These are phyloP conservation scores for Lasaia peninsularis DNA, from an alignment of 1,140 invertebrate genomes.

Conservation along the genomic window DNA sequence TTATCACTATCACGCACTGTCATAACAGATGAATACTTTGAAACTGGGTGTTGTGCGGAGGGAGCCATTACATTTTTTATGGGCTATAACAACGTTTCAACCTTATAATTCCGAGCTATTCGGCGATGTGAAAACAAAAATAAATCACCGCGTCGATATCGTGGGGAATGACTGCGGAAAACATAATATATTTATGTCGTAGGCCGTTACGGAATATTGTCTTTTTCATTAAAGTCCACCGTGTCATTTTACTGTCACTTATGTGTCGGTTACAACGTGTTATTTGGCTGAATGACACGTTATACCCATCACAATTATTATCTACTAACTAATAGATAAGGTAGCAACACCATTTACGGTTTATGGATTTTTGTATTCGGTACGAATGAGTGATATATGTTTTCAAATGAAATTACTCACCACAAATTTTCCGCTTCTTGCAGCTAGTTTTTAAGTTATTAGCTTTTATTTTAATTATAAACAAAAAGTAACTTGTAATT, in stretches of 20 bases:
- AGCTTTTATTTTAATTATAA: no score
- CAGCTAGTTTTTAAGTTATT: no score
- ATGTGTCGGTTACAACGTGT: slow-evolving; percentile 1
- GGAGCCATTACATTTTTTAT: slow-evolving; percentile 21
- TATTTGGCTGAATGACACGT: neutral
- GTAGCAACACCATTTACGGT: neutral
- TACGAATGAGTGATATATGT: no score
- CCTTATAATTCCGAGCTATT: slow-evolving; percentile 34
- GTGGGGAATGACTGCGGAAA: slow-evolving; percentile 7
- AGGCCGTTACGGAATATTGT: neutral
- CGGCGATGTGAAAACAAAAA: slow-evolving; percentile 32
- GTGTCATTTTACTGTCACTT: neutral
- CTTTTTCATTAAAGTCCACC: slow-evolving; percentile 7
- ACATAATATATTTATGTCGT: slow-evolving; percentile 5
- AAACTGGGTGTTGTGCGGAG: slow-evolving; percentile 7
- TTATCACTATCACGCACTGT: slow-evolving; percentile 21
- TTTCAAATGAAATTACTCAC: no score
- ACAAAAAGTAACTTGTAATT: no score
- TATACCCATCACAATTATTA: neutral
- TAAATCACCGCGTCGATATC: slow-evolving; percentile 30
- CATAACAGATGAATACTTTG: slow-evolving; percentile 17
- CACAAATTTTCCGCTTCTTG: no score
- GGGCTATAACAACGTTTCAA: slow-evolving; percentile 18
- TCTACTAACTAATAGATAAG: neutral
- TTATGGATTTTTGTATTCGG: no score